Evolutionary conservation across 2,888 invertebrate genomes (phyloP).

Genomic region (Diarsia rubi): DNA sequence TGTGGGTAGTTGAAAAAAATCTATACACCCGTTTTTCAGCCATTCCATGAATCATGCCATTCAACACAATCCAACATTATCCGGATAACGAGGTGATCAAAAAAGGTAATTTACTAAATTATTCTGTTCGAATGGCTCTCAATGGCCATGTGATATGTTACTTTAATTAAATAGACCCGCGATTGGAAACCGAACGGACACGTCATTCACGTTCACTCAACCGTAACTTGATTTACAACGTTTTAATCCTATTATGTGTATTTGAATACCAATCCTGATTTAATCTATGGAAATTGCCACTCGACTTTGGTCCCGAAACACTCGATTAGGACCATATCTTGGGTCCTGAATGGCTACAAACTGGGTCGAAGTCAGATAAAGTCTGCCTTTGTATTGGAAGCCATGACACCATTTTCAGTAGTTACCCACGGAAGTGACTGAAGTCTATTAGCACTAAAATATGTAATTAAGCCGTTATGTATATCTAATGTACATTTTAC

Average conservation of each 20-base stretch:
- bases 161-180: slow-evolving; percentile 69
- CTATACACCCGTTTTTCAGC: slow-evolving; percentile 10
- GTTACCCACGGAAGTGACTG: slow-evolving; percentile 24
- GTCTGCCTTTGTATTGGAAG: slow-evolving; percentile 42
- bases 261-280: slow-evolving; percentile 63
- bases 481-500: slow-evolving; percentile 6
- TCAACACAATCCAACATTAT: slow-evolving; percentile 55
- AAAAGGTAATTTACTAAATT: slow-evolving; percentile 66
- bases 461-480: slow-evolving; percentile 3
- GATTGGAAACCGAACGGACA: slow-evolving; percentile 71
- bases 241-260: slow-evolving; percentile 70
- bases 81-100: slow-evolving; percentile 58
- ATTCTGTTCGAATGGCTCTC: slow-evolving; percentile 68
- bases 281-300: slow-evolving; percentile 60
- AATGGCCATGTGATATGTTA: slow-evolving; percentile 71
- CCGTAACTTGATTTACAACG: slow-evolving; percentile 72
- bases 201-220: slow-evolving; percentile 73
- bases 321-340: slow-evolving; percentile 39
- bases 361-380: slow-evolving; percentile 33
- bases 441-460: slow-evolving; percentile 22
- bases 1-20: not conserved
- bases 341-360: slow-evolving; percentile 23
- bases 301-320: slow-evolving; percentile 38
- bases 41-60: slow-evolving; percentile 46
- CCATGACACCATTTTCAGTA: slow-evolving; percentile 40